phyloP scores from a whole-genome alignment of 2,888 invertebrate genomes.

The Andrena minutula region DNA sequence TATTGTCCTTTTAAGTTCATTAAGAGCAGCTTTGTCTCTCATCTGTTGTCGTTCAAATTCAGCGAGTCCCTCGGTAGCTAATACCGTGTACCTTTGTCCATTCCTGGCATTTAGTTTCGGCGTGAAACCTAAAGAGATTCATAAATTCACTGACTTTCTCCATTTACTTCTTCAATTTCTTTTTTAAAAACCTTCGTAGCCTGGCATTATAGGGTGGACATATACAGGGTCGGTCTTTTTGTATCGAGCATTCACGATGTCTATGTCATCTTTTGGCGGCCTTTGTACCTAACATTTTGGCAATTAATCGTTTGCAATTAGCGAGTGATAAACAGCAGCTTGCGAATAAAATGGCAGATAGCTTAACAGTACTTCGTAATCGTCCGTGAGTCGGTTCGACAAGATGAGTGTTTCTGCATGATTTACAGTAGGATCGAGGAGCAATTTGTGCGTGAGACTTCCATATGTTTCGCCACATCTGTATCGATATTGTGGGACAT shows the following conservation, averaged over 20 bases:
- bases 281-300: conserved; percentile 85
- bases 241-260: conserved; percentile 88
- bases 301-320: neutral
- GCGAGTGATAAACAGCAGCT: neutral
- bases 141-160: neutral
- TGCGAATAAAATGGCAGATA: neutral
- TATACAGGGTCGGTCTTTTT: conserved; percentile 90
- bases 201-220: conserved; percentile 90
- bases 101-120: conserved; percentile 89
- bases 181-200: conserved; percentile 88
- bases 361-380: conserved; percentile 86
- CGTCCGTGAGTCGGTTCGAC: conserved; percentile 88
- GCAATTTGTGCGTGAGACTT: conserved; percentile 89
- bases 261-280: conserved; percentile 89
- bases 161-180: neutral
- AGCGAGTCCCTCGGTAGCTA: conserved; percentile 90
- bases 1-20: conserved; percentile 87
- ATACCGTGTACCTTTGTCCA: conserved; percentile 90
- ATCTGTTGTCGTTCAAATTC: conserved; percentile 89
- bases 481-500: conserved; percentile 91
- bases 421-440: conserved; percentile 90
- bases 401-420: conserved; percentile 90
- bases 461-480: conserved; percentile 92
- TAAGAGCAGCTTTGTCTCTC: conserved; percentile 87
- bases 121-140: conserved; percentile 86